Evolutionary conservation across 2,888 invertebrate genomes (phyloP).

Genomic region (Physocephala rufipes): DNA sequence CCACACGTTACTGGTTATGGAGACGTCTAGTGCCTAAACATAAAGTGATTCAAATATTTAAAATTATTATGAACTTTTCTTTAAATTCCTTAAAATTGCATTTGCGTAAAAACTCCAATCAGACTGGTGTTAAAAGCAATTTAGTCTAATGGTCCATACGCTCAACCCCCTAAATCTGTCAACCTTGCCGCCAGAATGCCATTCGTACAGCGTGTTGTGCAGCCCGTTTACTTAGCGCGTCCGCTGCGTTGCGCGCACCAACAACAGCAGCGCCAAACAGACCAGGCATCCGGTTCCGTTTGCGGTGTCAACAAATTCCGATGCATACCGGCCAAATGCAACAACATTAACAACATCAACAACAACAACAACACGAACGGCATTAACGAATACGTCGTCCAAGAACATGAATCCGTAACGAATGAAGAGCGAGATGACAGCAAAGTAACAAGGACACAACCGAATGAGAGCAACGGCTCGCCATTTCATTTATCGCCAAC

Average conservation of each 20-base stretch:
- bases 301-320: conserved; percentile 49
- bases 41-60: conserved; percentile 23
- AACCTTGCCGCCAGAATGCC: conserved; percentile 72
- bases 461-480: conserved; percentile 14
- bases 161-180: too few species aligned
- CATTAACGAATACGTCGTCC: conserved; percentile 16
- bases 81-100: too few species aligned
- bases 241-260: conserved; percentile 67
- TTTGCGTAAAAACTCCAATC: background rate
- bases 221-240: conserved; percentile 75
- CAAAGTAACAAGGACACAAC: conserved; percentile 19
- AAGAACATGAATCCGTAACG: background rate
- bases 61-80: conserved; percentile 1
- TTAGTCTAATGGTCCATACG: conserved; percentile 12
- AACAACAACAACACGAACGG: conserved; percentile 46
- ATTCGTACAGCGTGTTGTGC: conserved; percentile 84
- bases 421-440: conserved; percentile 16
- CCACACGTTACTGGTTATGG: conserved; percentile 12
- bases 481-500: conserved; percentile 24
- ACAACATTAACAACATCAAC: conserved; percentile 62
- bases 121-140: background rate
- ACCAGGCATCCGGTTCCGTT: conserved; percentile 43
- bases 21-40: conserved; percentile 34
- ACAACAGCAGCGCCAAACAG: conserved; percentile 40
- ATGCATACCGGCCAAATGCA: conserved; percentile 57